These are phyloP conservation scores for Papilio machaon DNA, from an alignment of 1,140 invertebrate genomes.

Conservation along the genomic window DNA sequence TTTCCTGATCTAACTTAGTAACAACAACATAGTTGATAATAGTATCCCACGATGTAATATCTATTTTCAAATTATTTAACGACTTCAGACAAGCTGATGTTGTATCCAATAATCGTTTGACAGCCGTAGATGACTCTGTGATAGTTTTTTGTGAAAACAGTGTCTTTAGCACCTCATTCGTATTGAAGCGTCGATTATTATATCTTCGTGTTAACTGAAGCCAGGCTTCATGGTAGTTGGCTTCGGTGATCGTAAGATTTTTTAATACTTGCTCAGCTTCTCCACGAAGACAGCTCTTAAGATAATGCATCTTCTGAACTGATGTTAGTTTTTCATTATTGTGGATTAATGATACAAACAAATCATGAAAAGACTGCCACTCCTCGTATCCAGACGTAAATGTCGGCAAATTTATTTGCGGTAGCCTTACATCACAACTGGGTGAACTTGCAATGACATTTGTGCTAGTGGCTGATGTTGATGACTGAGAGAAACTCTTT, in stretches of 20 bases:
- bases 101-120: constrained; percentile 42
- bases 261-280: no score
- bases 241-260: no score
- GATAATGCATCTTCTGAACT: no score
- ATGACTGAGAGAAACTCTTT: no score
- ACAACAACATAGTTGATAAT: constrained; percentile 47
- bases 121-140: not conserved
- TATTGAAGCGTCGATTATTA: no score
- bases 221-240: no score
- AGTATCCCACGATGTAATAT: constrained; percentile 41
- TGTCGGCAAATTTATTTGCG: not conserved
- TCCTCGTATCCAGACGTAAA: not conserved
- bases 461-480: no score
- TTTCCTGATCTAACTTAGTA: constrained; percentile 49
- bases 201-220: no score
- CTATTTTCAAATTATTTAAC: constrained; percentile 42
- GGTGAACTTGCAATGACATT: not conserved
- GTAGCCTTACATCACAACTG: not conserved
- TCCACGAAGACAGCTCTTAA: no score
- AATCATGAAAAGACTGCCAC: not conserved
- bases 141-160: not conserved
- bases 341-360: not conserved
- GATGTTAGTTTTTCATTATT: no score
- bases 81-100: constrained; percentile 46
- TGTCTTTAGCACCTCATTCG: no score